These are phyloP conservation scores for Tubulanus polymorphus DNA, from an alignment of 2,888 invertebrate genomes.

Conservation along the genomic window DNA sequence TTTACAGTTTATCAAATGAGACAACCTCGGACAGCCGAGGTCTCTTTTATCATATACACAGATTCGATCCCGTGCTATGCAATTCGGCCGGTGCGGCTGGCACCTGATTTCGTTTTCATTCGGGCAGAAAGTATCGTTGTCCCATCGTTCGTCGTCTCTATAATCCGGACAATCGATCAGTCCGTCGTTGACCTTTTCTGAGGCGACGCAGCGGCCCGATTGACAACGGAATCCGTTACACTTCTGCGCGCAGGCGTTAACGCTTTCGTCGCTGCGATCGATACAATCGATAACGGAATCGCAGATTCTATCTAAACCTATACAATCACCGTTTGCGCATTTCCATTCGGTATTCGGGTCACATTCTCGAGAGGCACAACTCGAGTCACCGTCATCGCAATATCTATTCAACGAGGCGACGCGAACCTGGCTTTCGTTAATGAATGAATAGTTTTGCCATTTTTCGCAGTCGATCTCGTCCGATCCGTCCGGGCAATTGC, in stretches of 20 bases:
- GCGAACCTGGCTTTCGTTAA: too few relatives aligned
- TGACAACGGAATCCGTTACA: neutral
- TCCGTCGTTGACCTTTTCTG: neutral
- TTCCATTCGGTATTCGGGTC: neutral
- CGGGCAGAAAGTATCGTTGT: neutral
- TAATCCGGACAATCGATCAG: neutral
- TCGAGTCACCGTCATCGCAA: too few relatives aligned
- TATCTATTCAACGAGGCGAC: too few relatives aligned
- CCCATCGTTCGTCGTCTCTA: neutral
- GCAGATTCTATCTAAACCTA: neutral
- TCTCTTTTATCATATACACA: neutral
- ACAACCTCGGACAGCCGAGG: neutral
- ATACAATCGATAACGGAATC: neutral
- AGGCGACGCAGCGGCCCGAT: neutral
- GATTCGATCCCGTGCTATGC: neutral
- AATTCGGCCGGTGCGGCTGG: neutral
- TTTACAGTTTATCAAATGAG: constrained; percentile 2
- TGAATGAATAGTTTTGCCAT: too few relatives aligned
- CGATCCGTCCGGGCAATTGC: neutral
- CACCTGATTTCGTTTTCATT: neutral
- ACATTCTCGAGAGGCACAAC: neutral
- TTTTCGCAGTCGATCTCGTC: neutral
- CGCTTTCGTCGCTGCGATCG: neutral
- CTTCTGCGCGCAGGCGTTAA: neutral
- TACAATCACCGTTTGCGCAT: neutral